Evolutionary conservation across 2,797 vertebrate species (phyloP).

Genomic region (Ctenopoma multispine): DNA sequence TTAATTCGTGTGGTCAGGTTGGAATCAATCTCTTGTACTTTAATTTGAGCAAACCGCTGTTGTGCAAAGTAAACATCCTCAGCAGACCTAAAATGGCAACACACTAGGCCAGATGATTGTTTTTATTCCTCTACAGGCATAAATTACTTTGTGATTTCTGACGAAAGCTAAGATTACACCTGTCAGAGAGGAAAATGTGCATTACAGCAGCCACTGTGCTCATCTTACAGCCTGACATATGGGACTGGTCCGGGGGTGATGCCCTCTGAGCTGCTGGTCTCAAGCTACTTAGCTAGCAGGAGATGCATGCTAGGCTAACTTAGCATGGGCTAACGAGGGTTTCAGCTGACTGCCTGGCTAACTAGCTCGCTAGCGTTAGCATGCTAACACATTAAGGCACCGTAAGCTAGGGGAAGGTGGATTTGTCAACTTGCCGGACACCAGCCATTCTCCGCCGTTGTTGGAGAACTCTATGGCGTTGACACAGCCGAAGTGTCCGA

Average conservation of each 20-base stretch:
- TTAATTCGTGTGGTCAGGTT: neutral
- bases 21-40: neutral
- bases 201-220: neutral
- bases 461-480: constrained; percentile 99
- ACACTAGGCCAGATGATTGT: constrained; percentile 60
- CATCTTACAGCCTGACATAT: constrained; percentile 35
- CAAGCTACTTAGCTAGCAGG: constrained; percentile 48
- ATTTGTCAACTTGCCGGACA: constrained; percentile 90
- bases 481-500: constrained; percentile 98
- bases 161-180: constrained; percentile 12
- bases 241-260: constrained; percentile 25
- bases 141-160: constrained; percentile 23
- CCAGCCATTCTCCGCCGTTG: constrained; percentile 97
- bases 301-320: constrained; percentile 64
- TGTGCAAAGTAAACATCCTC: constrained; percentile 39
- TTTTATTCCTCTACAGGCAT: constrained; percentile 49
- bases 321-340: constrained; percentile 42
- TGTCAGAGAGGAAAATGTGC: neutral
- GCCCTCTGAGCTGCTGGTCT: constrained; percentile 20
- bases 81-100: constrained; percentile 28
- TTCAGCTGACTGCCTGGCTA: constrained; percentile 51
- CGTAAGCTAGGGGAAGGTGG: neutral
- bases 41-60: neutral
- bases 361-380: constrained; percentile 59
- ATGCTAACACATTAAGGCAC: constrained; percentile 54